Conservation (phyloP, 2,888 invertebrate genomes). For the Tetrapedia diversipes region DNA sequence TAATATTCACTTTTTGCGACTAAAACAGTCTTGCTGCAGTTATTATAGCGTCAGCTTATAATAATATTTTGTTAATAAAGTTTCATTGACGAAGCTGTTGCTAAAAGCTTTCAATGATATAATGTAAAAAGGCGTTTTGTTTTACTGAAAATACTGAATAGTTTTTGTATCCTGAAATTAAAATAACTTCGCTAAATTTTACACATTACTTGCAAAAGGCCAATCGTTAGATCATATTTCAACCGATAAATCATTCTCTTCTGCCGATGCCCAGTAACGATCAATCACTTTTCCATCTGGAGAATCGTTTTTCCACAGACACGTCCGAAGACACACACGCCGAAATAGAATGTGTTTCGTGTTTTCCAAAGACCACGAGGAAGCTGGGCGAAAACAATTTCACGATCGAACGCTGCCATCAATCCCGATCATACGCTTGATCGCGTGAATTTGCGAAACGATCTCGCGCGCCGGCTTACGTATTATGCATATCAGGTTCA, state of each 20-base stretch:
- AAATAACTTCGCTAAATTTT: too few species aligned
- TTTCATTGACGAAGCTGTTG: too few species aligned
- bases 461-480: background rate
- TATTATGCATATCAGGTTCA: background rate
- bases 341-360: background rate
- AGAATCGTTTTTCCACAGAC: constrained; percentile 3
- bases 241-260: background rate
- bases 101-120: too few species aligned
- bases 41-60: too few species aligned
- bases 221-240: too few species aligned
- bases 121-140: too few species aligned
- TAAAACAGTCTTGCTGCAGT: too few species aligned
- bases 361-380: background rate
- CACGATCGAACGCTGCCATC: constrained; percentile 18
- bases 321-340: constrained; percentile 1
- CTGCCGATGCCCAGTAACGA: background rate
- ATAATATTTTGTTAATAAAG: too few species aligned
- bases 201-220: too few species aligned
- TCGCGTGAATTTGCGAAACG: constrained; percentile 31
- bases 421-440: constrained; percentile 24
- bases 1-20: too few species aligned
- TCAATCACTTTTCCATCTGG: constrained; percentile 10
- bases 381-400: constrained; percentile 19
- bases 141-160: too few species aligned
- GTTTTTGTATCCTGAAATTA: too few species aligned